Conservation (phyloP, 2,888 invertebrate species). For the Campoletis raptor region DNA sequence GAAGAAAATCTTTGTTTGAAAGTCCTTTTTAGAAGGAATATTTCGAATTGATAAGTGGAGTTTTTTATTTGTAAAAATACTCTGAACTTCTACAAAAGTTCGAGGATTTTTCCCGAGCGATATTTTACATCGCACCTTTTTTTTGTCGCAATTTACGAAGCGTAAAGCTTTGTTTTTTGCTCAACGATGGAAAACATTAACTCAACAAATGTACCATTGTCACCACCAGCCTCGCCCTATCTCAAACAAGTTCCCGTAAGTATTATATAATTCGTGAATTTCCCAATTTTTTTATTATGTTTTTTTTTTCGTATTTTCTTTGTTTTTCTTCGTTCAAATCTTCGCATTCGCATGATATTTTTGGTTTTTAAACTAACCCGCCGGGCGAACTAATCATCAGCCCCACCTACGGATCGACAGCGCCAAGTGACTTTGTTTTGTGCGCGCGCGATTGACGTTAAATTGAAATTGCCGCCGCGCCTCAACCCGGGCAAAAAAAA, state of each 20-base stretch:
- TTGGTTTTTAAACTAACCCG: slow-evolving; percentile 4
- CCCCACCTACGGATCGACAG: slow-evolving; percentile 1
- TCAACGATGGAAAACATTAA: slow-evolving; percentile 73
- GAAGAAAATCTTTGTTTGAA: background rate
- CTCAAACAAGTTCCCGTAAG: slow-evolving; percentile 79
- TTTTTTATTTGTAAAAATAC: slow-evolving; percentile 2
- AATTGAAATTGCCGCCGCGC: slow-evolving; percentile 38
- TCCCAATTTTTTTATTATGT: slow-evolving; percentile 23
- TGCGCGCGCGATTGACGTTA: slow-evolving; percentile 2
- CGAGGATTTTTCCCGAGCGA: background rate
- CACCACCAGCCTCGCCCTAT: slow-evolving; percentile 83
- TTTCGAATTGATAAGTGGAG: background rate
- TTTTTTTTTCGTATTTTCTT: background rate
- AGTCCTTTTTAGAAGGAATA: background rate
- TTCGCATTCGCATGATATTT: background rate
- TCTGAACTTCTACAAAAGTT: background rate
- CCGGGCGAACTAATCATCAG: background rate
- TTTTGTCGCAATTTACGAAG: background rate
- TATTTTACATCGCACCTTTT: background rate
- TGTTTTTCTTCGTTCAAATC: background rate
- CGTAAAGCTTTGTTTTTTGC: background rate
- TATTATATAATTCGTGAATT: slow-evolving; percentile 48
- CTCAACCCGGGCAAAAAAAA: background rate
- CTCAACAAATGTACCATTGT: slow-evolving; percentile 76
- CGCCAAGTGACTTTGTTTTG: background rate